phyloP scores from a whole-genome alignment of 2,888 invertebrate genomes.

The Spodoptera exigua region DNA sequence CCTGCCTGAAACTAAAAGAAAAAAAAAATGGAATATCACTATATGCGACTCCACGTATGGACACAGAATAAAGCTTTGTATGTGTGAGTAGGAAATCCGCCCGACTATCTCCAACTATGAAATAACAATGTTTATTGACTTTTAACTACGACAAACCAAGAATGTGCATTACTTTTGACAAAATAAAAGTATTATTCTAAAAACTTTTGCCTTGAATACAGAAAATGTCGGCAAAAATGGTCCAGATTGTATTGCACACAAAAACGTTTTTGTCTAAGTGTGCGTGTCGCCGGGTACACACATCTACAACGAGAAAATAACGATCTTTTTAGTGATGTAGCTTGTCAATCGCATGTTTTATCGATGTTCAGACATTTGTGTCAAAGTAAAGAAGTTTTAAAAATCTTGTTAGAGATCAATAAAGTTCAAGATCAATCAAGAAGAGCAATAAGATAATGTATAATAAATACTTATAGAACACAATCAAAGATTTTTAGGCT shows the following conservation, averaged over 20 bases:
- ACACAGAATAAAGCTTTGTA: conserved; percentile 13
- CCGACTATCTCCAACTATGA: conserved; percentile 3
- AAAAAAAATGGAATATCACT: conserved; percentile 50
- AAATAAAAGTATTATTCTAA: conserved; percentile 12
- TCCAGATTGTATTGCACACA: conserved; percentile 60
- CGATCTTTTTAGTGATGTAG: conserved; percentile 66
- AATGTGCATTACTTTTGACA: background rate
- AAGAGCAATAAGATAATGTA: too few species aligned
- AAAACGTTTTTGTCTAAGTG: conserved; percentile 46
- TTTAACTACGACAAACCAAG: background rate
- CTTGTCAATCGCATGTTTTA: conserved; percentile 4
- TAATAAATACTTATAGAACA: too few species aligned
- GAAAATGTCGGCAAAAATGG: conserved; percentile 40
- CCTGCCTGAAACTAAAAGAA: conserved; percentile 30
- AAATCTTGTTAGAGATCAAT: too few species aligned
- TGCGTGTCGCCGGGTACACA: conserved; percentile 53
- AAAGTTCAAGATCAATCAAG: too few species aligned
- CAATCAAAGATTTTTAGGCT: too few species aligned
- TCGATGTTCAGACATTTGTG: conserved; percentile 30
- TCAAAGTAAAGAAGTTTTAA: too few species aligned
- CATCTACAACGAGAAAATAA: conserved; percentile 60
- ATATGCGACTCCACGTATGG: conserved; percentile 21
- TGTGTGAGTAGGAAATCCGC: conserved; percentile 52
- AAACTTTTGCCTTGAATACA: conserved; percentile 25
- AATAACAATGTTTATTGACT: background rate